These are phyloP conservation scores for Eleutherodactylus coqui DNA, from an alignment of 2,797 vertebrate genomes.

Conservation along the genomic window DNA sequence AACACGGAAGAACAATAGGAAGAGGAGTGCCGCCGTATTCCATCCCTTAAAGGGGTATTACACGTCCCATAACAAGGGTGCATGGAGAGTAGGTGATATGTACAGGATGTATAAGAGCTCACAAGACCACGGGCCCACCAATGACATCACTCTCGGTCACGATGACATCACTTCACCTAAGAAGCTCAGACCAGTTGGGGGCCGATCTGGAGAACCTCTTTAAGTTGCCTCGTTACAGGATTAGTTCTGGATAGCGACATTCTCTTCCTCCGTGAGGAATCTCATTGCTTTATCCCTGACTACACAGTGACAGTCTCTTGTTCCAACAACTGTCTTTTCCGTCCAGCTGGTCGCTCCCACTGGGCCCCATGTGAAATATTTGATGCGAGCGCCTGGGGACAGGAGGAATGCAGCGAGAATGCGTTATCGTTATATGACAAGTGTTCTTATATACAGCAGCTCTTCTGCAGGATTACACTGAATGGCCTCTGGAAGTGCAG, in stretches of 20 bases:
- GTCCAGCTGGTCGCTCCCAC: slow-evolving; percentile 69
- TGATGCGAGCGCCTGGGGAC: slow-evolving; percentile 75
- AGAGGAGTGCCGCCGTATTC: neutral
- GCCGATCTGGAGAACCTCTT: neutral
- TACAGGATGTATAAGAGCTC: too few relatives aligned
- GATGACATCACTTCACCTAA: neutral
- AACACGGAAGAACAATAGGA: neutral
- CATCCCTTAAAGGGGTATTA: neutral
- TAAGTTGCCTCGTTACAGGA: neutral
- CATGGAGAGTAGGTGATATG: neutral
- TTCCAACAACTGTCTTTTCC: slow-evolving; percentile 76
- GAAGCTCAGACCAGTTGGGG: too few relatives aligned
- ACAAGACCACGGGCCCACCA: too few relatives aligned
- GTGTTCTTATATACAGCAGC: slow-evolving; percentile 65
- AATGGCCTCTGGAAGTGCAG: neutral
- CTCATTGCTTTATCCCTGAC: too few relatives aligned
- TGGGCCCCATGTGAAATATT: slow-evolving; percentile 72
- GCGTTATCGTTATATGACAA: slow-evolving; percentile 68
- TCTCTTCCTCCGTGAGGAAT: neutral
- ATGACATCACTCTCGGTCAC: neutral
- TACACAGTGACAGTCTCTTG: slow-evolving; percentile 73
- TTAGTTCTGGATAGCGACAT: too few relatives aligned
- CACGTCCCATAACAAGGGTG: neutral
- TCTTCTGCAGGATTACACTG: neutral
- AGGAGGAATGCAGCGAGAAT: slow-evolving; percentile 77